A percentile compares a stretch with the other conserved stretches of the same genome.
These are phyloP conservation scores for Schlechtendalia chinensis DNA, from an alignment of 1,140 invertebrate genomes.

Conservation along the genomic window DNA sequence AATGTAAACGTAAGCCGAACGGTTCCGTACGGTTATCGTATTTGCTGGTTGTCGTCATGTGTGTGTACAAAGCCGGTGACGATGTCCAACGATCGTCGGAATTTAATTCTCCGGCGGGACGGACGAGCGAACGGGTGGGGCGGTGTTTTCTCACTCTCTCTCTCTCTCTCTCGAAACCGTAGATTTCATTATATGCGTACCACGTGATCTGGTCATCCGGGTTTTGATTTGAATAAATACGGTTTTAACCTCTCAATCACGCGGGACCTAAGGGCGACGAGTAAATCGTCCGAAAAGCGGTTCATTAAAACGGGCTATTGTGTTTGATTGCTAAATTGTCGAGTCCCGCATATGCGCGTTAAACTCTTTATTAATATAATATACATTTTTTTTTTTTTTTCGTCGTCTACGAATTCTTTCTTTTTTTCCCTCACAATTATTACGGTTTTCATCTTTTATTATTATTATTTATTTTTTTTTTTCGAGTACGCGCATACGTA, in stretches of 20 bases:
- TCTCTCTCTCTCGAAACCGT: background rate
- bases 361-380: constrained; percentile 44
- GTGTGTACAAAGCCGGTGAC: too few relatives aligned
- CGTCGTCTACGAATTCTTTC: constrained; percentile 44
- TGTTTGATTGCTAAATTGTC: constrained; percentile 49
- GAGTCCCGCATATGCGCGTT: constrained; percentile 47
- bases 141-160: background rate
- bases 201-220: constrained; percentile 23
- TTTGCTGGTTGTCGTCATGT: too few relatives aligned
- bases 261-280: constrained; percentile 31
- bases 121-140: background rate
- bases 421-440: constrained; percentile 46
- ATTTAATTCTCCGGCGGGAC: too few relatives aligned
- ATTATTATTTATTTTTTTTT: constrained; percentile 39
- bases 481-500: background rate
- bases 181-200: too few relatives aligned
- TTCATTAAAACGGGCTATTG: constrained; percentile 46
- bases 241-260: constrained; percentile 46
- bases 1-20: too few relatives aligned
- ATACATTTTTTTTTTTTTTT: constrained; percentile 8
- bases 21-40: too few relatives aligned
- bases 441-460: constrained; percentile 47
- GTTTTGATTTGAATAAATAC: constrained; percentile 49
- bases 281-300: constrained; percentile 48
- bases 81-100: too few relatives aligned